Base-by-base conservation (phyloP, 2,888 invertebrate species). In the Noctua pronuba region DNA sequence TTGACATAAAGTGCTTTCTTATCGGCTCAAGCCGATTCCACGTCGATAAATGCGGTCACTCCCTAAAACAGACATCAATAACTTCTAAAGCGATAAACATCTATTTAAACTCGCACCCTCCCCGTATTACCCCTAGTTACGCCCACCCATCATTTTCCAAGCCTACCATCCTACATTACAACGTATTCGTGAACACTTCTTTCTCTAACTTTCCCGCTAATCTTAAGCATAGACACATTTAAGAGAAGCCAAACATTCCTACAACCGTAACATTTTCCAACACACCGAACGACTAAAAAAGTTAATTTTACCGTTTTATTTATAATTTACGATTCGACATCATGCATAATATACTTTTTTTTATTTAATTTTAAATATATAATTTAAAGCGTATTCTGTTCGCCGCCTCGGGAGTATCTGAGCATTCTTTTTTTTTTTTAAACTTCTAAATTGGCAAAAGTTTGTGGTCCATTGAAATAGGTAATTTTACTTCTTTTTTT, bases 301-400 rank as follows among this genome's bases (percentile, higher is more conserved):
- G 70, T 86, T 87, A 86, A 86, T 84, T 82, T 84, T 77, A 83
- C 69, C 73, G 68, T 82, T 77, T 41, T 65, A 65, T 65, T 86
- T 77, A 73, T 83, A 73, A 74, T 77, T 88, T 80, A 88, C 70
- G 69, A 76, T 70, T 65, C 41, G 65, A 65, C 74, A 72, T 84
- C 86, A 88, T 89, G 86, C 85, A 85, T 87, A 81, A 88, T 89
- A 85, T 86, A 87, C 86, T 86, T 91, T 92, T 92, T 90, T 65
- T 65, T 65, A 41, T 65, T 65, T 65, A 46, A 77, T 88, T 88
- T 82, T 88, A 81, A 79, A 82, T 85, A 82, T 82, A 82, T 85
- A 87, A 90, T 92, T 94, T 95, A 93, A 92, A 93, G 95, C 95
- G 95, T 95, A 94, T 94, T 92, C 88, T 90, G 89, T 91, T 88